These are phyloP conservation scores for Morpho achilles DNA, from an alignment of 2,888 invertebrate species.

Conservation along the genomic window DNA sequence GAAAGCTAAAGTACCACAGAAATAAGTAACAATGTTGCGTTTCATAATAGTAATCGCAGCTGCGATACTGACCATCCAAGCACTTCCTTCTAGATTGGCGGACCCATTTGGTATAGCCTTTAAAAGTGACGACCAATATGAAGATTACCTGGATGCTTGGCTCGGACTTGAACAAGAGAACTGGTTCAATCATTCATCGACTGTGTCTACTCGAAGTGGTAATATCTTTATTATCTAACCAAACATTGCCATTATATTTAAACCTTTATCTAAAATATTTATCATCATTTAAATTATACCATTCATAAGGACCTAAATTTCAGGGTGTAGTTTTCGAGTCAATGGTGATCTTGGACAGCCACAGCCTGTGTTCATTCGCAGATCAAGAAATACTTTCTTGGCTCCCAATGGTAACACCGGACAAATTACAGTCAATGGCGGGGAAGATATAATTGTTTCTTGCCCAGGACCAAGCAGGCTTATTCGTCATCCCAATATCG, in stretches of 20 bases:
- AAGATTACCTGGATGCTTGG: slow-evolving; percentile 67
- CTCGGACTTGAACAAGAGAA: slow-evolving; percentile 48
- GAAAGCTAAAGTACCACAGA: neutral
- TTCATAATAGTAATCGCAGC: slow-evolving; percentile 31
- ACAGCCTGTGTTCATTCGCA: slow-evolving; percentile 78
- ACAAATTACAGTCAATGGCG: slow-evolving; percentile 43
- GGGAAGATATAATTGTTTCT: slow-evolving; percentile 51
- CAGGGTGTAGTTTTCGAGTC: slow-evolving; percentile 23
- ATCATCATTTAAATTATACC: no score
- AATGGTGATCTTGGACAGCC: slow-evolving; percentile 75
- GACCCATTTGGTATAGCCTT: slow-evolving; percentile 58
- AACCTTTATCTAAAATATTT: no score
- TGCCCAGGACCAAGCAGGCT: slow-evolving; percentile 53
- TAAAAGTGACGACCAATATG: slow-evolving; percentile 64
- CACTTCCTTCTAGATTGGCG: slow-evolving; percentile 38
- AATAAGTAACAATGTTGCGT: slow-evolving; percentile 23
- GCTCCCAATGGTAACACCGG: slow-evolving; percentile 53
- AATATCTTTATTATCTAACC: slow-evolving; percentile 23
- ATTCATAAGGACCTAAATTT: no score
- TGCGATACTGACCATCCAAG: slow-evolving; percentile 35
- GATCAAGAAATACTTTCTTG: slow-evolving; percentile 46
- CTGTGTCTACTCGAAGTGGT: slow-evolving; percentile 42
- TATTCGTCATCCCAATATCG: slow-evolving; percentile 51
- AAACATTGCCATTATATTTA: no score
- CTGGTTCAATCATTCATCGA: slow-evolving; percentile 36